phyloP scores from a whole-genome alignment of 2,888 invertebrate genomes.

The Alviniconcha strummeri region DNA sequence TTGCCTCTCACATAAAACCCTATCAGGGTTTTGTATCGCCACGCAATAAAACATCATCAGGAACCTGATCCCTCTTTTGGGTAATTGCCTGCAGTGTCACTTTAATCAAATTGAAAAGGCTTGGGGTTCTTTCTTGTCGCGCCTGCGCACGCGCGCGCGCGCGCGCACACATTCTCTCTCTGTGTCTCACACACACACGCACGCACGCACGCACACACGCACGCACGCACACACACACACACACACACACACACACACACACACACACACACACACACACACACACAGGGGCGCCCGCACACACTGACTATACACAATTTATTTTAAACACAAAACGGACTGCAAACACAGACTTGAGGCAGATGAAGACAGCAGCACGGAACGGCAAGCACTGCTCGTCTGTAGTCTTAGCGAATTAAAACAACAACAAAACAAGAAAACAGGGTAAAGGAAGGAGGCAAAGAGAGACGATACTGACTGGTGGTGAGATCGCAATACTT shows the following conservation, averaged over 20 bases:
- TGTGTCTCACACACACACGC: background rate
- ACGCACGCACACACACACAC: background rate
- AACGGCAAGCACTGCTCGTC: background rate
- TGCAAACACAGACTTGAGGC: background rate
- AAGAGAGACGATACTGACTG: constrained; percentile 56
- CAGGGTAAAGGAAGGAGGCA: background rate
- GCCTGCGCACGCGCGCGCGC: background rate
- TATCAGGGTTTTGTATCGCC: background rate
- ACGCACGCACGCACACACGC: background rate
- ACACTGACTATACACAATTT: background rate
- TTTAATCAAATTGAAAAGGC: too few relatives aligned
- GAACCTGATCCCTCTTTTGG: too few relatives aligned
- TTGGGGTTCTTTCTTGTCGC: background rate
- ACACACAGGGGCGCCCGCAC: background rate
- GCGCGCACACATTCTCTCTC: background rate
- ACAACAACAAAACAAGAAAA: background rate
- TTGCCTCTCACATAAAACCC: background rate
- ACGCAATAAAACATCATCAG: too few relatives aligned
- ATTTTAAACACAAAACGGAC: too few relatives aligned
- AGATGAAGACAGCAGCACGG: background rate
- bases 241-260: constrained; percentile 9
- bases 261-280: constrained; percentile 6
- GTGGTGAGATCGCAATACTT: constrained; percentile 73
- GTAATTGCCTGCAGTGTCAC: too few relatives aligned
- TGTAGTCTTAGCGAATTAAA: too few relatives aligned